These are phyloP conservation scores for Andrena marginata DNA, from an alignment of 2,888 invertebrate genomes.

Conservation along the genomic window DNA sequence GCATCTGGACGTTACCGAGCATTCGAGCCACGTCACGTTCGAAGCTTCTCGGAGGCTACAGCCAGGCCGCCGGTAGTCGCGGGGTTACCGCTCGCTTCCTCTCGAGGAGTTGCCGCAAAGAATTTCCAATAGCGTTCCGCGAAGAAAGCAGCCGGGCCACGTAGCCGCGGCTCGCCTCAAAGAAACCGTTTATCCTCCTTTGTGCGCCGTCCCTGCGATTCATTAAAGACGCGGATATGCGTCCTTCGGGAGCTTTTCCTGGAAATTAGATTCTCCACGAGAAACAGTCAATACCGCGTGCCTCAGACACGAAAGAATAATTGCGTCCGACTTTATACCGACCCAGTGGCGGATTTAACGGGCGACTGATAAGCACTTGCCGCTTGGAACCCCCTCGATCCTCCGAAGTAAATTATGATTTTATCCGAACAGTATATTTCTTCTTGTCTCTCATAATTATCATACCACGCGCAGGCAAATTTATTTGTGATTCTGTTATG, in stretches of 20 bases:
- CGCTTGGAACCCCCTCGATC: no score
- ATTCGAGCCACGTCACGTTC: not conserved
- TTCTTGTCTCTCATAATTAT: no score
- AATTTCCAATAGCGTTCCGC: constrained; percentile 68
- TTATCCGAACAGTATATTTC: no score
- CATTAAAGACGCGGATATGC: constrained; percentile 46
- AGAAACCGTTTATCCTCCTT: constrained; percentile 58
- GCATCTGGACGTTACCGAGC: no score
- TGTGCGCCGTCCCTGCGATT: constrained; percentile 29
- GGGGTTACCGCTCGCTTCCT: constrained; percentile 29
- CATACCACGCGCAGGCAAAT: no score
- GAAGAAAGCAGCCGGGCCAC: constrained; percentile 45
- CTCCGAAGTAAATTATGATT: no score
- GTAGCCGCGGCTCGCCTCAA: constrained; percentile 47
- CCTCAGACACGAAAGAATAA: not conserved
- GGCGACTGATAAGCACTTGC: no score
- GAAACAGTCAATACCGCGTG: constrained; percentile 2
- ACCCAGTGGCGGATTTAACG: no score
- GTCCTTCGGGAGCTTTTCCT: constrained; percentile 16
- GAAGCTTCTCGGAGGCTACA: constrained; percentile 1
- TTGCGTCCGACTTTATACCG: not conserved
- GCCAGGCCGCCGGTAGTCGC: constrained; percentile 46
- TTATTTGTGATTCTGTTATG: no score
- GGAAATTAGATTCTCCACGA: constrained; percentile 11
- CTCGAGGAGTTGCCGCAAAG: constrained; percentile 56